phyloP scores from a whole-genome alignment of 2,113 vertebrate species.

The Arothron firmamentum region DNA sequence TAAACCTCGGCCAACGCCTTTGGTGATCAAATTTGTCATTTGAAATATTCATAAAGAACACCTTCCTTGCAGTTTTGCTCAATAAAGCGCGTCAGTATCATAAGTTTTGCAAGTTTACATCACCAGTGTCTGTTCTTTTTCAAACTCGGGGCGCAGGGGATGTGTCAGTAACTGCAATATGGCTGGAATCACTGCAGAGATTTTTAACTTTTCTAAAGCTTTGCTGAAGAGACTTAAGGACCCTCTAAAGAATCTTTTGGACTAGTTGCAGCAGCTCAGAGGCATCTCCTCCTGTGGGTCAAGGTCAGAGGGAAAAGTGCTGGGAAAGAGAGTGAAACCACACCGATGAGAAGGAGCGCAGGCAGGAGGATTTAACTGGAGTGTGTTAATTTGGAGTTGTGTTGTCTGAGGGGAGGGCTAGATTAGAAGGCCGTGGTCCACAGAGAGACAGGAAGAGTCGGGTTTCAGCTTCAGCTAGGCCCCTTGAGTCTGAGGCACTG shows the following conservation, averaged over 20 bases:
- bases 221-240: neutral
- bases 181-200: too few relatives aligned
- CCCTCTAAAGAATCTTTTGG: neutral
- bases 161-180: too few relatives aligned
- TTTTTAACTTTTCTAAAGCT: neutral
- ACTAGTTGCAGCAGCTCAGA: constrained; percentile 7
- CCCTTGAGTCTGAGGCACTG: constrained; percentile 62
- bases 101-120: too few relatives aligned
- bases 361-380: constrained; percentile 27
- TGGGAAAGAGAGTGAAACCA: constrained; percentile 40
- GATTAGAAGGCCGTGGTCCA: constrained; percentile 63
- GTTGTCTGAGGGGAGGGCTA: constrained; percentile 52
- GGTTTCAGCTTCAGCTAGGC: constrained; percentile 64
- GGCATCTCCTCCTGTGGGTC: constrained; percentile 8
- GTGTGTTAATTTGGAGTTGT: constrained; percentile 56
- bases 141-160: too few relatives aligned
- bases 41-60: neutral
- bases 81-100: too few relatives aligned
- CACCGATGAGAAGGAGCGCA: constrained; percentile 28
- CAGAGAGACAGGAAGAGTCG: constrained; percentile 59
- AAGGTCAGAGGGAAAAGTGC: constrained; percentile 34
- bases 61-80: too few relatives aligned
- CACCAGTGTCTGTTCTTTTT: too few relatives aligned
- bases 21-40: neutral
- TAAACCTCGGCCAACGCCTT: too few relatives aligned